Evolutionary conservation across 2,888 invertebrate genomes (phyloP).

Genomic region (Lapara coniferarum): DNA sequence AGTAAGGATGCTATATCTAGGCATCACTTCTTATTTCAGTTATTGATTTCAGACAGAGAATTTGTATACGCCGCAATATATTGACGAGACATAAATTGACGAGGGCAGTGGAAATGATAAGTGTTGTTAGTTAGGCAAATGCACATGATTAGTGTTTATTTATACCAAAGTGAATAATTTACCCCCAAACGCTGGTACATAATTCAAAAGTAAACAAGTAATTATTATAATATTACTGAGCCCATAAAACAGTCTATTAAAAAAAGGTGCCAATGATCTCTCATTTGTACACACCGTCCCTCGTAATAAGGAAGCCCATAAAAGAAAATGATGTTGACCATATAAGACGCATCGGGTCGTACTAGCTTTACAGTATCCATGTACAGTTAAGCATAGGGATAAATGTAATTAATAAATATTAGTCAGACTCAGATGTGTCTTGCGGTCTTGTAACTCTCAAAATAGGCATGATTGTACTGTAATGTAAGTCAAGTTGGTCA

Average conservation of each 20-base stretch:
- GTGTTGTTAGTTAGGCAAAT: no score
- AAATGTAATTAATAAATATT: slow-evolving; percentile 14
- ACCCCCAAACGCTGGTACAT: background rate
- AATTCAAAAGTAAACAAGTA: background rate
- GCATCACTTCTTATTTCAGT: no score
- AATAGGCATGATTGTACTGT: slow-evolving; percentile 11
- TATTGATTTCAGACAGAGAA: no score
- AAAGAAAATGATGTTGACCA: slow-evolving; percentile 12
- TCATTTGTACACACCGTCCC: slow-evolving; percentile 10
- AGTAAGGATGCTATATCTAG: no score
- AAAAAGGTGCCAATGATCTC: slow-evolving; percentile 10
- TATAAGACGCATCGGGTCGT: slow-evolving; percentile 14
- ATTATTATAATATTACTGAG: background rate
- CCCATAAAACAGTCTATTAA: background rate
- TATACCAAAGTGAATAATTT: background rate
- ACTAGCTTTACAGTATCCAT: background rate
- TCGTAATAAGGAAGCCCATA: slow-evolving; percentile 23
- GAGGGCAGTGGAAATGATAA: no score
- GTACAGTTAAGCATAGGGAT: background rate
- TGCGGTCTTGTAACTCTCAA: slow-evolving; percentile 10
- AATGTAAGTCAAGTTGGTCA: slow-evolving; percentile 8
- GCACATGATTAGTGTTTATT: no score
- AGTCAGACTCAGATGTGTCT: slow-evolving; percentile 11
- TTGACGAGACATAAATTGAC: no score
- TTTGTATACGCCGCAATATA: no score